A percentile compares a stretch with the other conserved stretches of the same genome.
Conservation (phyloP, 2,797 vertebrate genomes). For the Hybognathus amarus region DNA sequence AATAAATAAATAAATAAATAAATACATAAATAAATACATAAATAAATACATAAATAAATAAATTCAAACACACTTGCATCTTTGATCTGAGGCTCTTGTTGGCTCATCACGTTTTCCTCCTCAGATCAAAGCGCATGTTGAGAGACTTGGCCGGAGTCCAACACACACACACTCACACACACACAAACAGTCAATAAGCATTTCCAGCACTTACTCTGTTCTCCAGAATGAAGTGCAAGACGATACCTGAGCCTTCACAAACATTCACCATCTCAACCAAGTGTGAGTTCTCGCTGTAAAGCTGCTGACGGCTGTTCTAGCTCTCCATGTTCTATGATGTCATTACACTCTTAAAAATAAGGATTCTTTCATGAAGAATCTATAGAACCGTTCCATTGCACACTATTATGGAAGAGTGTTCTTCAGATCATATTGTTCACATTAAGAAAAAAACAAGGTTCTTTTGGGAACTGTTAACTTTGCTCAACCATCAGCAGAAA, state of each 20-base stretch:
- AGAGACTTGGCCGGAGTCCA: constrained; percentile 23
- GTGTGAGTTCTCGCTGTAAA: not conserved
- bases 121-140: constrained; percentile 39
- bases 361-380: not conserved
- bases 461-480: not conserved
- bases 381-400: not conserved
- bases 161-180: not conserved
- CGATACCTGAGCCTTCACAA: not conserved
- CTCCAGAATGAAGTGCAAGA: constrained; percentile 14
- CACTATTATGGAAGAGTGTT: not conserved
- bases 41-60: too few relatives aligned
- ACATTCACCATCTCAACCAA: constrained; percentile 11
- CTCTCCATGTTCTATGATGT: too few relatives aligned
- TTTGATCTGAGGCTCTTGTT: constrained; percentile 44
- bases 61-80: not conserved
- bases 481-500: not conserved
- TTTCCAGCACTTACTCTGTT: constrained; percentile 5
- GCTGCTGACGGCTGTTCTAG: not conserved
- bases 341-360: not conserved
- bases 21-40: too few relatives aligned
- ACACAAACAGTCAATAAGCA: not conserved
- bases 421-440: not conserved
- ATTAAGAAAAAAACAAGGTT: not conserved
- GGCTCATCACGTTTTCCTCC: constrained; percentile 36
- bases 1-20: too few relatives aligned